Conservation (phyloP, 1,140 invertebrate genomes). For the Oreohelix idahoensis region DNA sequence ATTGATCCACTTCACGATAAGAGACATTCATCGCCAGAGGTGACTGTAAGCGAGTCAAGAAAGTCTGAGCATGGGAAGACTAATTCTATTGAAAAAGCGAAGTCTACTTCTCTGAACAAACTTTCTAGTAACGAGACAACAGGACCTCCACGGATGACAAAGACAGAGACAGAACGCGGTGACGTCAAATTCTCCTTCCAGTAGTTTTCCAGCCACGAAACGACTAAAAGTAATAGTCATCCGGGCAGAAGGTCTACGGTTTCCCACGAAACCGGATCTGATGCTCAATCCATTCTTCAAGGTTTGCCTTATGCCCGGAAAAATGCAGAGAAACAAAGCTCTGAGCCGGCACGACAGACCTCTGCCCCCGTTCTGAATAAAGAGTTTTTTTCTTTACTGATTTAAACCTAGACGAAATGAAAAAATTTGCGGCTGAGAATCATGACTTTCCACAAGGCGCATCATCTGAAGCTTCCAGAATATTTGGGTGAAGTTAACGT, state of each 20-base stretch:
- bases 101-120: slow-evolving; percentile 5
- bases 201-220: slow-evolving; percentile 58
- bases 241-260: slow-evolving; percentile 63
- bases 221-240: slow-evolving; percentile 64
- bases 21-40: slow-evolving; percentile 60
- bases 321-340: slow-evolving; percentile 67
- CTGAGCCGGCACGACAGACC: slow-evolving; percentile 63
- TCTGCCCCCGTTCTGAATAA: slow-evolving; percentile 64
- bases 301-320: slow-evolving; percentile 65
- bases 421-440: slow-evolving; percentile 60
- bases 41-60: background rate
- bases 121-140: slow-evolving; percentile 6
- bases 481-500: slow-evolving; percentile 66
- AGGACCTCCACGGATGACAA: slow-evolving; percentile 28
- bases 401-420: slow-evolving; percentile 58
- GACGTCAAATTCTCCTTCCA: slow-evolving; percentile 70
- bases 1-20: slow-evolving; percentile 42
- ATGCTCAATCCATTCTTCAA: slow-evolving; percentile 52
- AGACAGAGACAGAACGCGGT: slow-evolving; percentile 57
- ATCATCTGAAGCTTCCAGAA: slow-evolving; percentile 62
- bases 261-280: slow-evolving; percentile 54
- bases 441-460: slow-evolving; percentile 62
- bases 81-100: slow-evolving; percentile 5
- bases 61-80: background rate
- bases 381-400: slow-evolving; percentile 65